Evolutionary conservation across 1,140 invertebrate genomes (phyloP), one percentile per base, ranked within the genome.

Genomic region (Diuraphis noxia): DNA sequence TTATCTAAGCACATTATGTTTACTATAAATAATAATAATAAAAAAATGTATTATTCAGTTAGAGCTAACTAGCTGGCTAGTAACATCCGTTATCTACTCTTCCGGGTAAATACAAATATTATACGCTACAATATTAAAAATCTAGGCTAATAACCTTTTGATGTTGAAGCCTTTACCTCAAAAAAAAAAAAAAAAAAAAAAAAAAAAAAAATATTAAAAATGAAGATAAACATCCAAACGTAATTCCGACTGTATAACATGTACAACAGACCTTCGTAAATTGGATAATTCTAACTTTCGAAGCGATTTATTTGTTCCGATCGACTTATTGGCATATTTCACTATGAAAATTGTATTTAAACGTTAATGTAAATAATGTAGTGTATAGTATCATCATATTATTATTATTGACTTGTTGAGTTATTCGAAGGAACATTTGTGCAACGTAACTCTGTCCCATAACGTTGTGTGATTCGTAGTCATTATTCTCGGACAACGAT

Each of bases 201-300:
- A n/a, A n/a, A n/a, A n/a, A n/a, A n/a, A n/a, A n/a, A n/a, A 25
- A 41, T 82, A 40, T 82, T 82, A 82, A 82, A 82, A 82, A n/a
- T 82, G 41, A 82, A 41, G 3, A 13, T 41, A 41, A 38, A 41
- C 25, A 17, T 41, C 19, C 10, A 13, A 4, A 82, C 40, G 38
- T 41, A 25, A 41, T 82, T 41, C 7, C 40, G 25, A 82, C 25
- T 13, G 5, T n/a, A 41, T 82, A 30, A 82, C 81, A 38, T 82
- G 1, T 1, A 79, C 34, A 13, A 49, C 25, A 23, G 38, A 30
- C 17, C 10, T 17, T 4, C 38, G 10, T 30, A 25, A 25, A 43
- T 84, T 8, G 30, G 5, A 43, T n/a, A 4, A n/a, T 84, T 43
- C 46, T 84, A 84, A 84, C 40, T 43, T 43, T 46, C 13, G 6